phyloP scores from a whole-genome alignment of 2,888 invertebrate species.

The Encarsia formosa region DNA sequence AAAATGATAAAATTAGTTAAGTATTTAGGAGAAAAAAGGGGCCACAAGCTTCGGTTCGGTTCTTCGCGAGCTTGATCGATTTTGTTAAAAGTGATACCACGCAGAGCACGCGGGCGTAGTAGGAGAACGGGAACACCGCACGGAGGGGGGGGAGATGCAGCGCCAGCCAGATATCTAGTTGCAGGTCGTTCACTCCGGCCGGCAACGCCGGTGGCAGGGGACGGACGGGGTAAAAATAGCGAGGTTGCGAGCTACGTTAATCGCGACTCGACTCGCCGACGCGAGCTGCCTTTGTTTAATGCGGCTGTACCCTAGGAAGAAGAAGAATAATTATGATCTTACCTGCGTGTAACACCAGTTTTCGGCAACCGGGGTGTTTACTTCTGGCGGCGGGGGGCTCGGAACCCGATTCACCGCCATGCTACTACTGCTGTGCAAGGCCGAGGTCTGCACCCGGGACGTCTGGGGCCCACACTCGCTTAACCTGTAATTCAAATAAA shows the following conservation, averaged over 20 bases:
- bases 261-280: constrained; percentile 1
- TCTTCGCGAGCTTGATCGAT: background rate
- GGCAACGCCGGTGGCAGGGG: constrained; percentile 43
- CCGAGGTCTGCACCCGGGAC: constrained; percentile 84
- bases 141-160: background rate
- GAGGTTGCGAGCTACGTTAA: too few species aligned
- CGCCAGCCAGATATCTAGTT: constrained; percentile 46
- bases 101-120: background rate
- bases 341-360: constrained; percentile 99
- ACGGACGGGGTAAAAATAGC: constrained; percentile 47
- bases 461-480: constrained; percentile 79
- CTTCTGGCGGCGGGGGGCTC: constrained; percentile 91
- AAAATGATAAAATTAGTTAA: too few species aligned
- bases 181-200: constrained; percentile 50
- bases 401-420: constrained; percentile 96
- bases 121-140: background rate
- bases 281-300: background rate
- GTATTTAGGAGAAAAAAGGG: too few species aligned
- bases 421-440: constrained; percentile 76
- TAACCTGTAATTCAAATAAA: constrained; percentile 62
- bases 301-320: too few species aligned
- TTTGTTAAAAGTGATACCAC: too few species aligned
- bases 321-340: too few species aligned
- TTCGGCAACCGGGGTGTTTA: constrained; percentile 96
- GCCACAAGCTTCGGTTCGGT: background rate